Evolutionary conservation across 2,888 invertebrate species (phyloP).

Genomic region (Oligia latruncula): DNA sequence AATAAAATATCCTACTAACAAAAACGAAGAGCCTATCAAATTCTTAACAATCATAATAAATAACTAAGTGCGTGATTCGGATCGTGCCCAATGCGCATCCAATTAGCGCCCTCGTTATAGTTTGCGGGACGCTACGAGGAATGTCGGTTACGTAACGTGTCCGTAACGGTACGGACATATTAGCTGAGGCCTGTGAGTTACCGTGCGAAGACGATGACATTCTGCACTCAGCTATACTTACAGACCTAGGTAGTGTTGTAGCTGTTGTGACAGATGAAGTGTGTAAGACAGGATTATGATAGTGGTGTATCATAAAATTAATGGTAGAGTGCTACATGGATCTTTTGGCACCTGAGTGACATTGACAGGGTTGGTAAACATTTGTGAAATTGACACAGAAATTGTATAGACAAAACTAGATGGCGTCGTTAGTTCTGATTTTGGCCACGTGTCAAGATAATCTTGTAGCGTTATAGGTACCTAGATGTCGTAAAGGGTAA

Average conservation of each 20-base stretch:
- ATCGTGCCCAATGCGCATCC: conserved; percentile 54
- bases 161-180: conserved; percentile 53
- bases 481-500: background rate
- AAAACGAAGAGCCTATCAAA: conserved; percentile 39
- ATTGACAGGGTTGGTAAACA: background rate
- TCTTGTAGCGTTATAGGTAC: background rate
- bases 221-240: conserved; percentile 28
- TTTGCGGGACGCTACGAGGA: conserved; percentile 59
- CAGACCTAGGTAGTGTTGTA: background rate
- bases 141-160: conserved; percentile 63
- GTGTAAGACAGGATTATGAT: background rate
- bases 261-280: conserved; percentile 3
- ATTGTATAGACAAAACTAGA: background rate
- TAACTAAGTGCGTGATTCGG: conserved; percentile 50
- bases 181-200: conserved; percentile 46
- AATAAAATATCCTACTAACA: conserved; percentile 1
- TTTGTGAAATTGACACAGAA: background rate
- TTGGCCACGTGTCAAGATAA: background rate
- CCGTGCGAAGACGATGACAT: conserved; percentile 58
- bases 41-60: conserved; percentile 50
- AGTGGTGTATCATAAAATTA: background rate
- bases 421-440: background rate
- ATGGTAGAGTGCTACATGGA: background rate
- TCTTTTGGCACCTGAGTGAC: background rate
- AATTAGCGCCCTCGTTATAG: conserved; percentile 57